A percentile compares a stretch with the other conserved stretches of the same genome.
These are phyloP conservation scores for Astatoreochromis straeleni DNA, from an alignment of 2,113 vertebrate species.

Conservation along the genomic window DNA sequence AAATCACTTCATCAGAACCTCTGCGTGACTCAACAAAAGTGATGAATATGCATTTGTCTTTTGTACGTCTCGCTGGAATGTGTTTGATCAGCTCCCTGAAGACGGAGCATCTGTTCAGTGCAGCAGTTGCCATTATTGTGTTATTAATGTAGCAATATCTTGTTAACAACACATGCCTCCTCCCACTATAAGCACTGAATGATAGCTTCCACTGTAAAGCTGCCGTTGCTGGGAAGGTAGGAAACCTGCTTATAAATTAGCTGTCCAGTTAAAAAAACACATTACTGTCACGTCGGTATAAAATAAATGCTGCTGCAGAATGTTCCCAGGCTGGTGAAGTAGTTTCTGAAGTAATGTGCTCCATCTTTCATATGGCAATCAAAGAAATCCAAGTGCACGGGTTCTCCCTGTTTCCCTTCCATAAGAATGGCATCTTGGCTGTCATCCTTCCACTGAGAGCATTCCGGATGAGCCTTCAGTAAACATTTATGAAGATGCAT, in stretches of 20 bases:
- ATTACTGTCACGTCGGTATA: neutral
- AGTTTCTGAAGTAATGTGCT: neutral
- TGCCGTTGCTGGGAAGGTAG: neutral
- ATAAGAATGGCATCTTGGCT: neutral
- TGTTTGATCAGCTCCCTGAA: neutral
- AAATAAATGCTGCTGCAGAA: neutral
- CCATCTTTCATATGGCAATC: neutral
- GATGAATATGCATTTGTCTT: neutral
- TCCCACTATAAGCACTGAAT: neutral
- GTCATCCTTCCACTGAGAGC: neutral
- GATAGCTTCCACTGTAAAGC: neutral
- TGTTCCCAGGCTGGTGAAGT: neutral
- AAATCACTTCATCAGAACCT: neutral
- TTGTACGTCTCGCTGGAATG: neutral
- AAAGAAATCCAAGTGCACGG: neutral
- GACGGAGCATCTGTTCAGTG: neutral
- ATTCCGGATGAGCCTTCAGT: rapidly evolving
- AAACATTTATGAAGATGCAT: neutral
- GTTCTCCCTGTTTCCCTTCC: neutral
- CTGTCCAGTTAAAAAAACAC: neutral
- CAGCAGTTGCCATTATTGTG: neutral
- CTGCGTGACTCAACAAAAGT: neutral
- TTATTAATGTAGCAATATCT: neutral
- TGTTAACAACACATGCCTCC: neutral
- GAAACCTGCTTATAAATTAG: neutral